Evolutionary conservation across 1,140 invertebrate genomes (phyloP).

Genomic region (Pseudomyrmex flavicornis): DNA sequence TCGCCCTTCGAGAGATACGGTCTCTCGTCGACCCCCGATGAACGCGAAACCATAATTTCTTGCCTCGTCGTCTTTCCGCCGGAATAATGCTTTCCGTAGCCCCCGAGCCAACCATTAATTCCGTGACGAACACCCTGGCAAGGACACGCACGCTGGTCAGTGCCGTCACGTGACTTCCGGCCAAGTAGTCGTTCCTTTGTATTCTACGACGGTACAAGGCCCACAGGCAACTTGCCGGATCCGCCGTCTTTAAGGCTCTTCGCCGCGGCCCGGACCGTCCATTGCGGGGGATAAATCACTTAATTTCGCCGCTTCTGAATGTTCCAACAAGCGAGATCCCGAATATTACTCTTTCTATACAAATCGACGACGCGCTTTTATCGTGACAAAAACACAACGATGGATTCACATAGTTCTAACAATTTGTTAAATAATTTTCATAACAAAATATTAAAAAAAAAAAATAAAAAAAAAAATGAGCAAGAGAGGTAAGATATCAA

Average conservation of each 20-base stretch:
- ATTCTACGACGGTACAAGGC: slow-evolving; percentile 34
- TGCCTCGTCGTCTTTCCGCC: slow-evolving; percentile 59
- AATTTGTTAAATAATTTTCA: too few species aligned
- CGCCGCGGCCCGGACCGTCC: neutral
- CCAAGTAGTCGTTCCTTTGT: slow-evolving; percentile 51
- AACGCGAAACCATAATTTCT: slow-evolving; percentile 66
- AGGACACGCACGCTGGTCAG: slow-evolving; percentile 39
- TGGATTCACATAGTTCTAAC: too few species aligned
- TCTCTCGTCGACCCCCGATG: slow-evolving; percentile 39
- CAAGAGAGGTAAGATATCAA: neutral
- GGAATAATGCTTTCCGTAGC: slow-evolving; percentile 63
- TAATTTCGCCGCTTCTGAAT: slow-evolving; percentile 6
- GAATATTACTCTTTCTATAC: neutral
- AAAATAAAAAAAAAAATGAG: neutral
- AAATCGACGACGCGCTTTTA: slow-evolving; percentile 6
- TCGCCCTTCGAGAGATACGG: slow-evolving; percentile 10
- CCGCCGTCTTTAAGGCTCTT: neutral
- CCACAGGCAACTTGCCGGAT: slow-evolving; percentile 55
- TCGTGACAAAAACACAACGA: neutral
- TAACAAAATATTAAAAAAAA: too few species aligned
- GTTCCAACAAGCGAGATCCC: neutral
- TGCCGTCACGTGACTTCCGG: slow-evolving; percentile 14
- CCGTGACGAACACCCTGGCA: slow-evolving; percentile 47
- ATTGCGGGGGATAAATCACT: slow-evolving; percentile 15
- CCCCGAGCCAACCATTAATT: slow-evolving; percentile 54